Percentiles rank a stretch among this genome's conserved stretches.
These are phyloP conservation scores for Limnothrissa miodon DNA, from an alignment of 2,113 vertebrate species.

Conservation along the genomic window DNA sequence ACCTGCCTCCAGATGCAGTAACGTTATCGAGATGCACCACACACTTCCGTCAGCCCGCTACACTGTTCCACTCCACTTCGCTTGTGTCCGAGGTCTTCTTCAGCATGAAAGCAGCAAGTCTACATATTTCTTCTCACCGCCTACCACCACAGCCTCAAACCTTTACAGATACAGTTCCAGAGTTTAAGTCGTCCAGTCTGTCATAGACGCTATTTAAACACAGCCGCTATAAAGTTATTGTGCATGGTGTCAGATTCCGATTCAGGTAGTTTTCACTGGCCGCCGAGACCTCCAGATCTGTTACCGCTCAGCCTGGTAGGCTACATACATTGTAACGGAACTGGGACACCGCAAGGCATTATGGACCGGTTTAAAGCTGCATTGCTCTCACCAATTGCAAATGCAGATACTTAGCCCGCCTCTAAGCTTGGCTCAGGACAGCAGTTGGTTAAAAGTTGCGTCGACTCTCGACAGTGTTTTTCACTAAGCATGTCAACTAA, in stretches of 20 bases:
- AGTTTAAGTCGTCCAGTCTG: background rate
- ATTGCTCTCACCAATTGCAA: slow-evolving; percentile 44
- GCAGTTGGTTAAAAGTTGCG: slow-evolving; percentile 17
- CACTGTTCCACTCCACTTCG: slow-evolving; percentile 14
- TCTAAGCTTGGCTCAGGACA: slow-evolving; percentile 2
- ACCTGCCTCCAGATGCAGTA: slow-evolving; percentile 14
- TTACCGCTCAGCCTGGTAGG: slow-evolving; percentile 14
- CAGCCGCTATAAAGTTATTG: background rate
- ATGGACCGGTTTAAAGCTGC: slow-evolving; percentile 69
- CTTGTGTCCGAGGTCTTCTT: slow-evolving; percentile 16
- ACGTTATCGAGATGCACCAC: slow-evolving; percentile 13
- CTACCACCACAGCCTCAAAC: background rate
- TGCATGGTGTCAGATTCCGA: background rate
- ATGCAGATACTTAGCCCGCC: background rate
- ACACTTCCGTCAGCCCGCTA: slow-evolving; percentile 11
- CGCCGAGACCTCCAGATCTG: slow-evolving; percentile 7
- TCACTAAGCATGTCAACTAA: background rate
- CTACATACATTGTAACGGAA: slow-evolving; percentile 56
- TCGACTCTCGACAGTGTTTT: slow-evolving; percentile 10
- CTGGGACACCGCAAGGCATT: slow-evolving; percentile 73
- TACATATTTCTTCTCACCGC: slow-evolving; percentile 5
- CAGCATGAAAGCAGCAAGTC: slow-evolving; percentile 1
- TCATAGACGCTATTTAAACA: background rate
- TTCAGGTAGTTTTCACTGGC: background rate
- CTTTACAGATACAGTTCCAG: background rate